These are phyloP conservation scores for Okapia johnstoni DNA, from an alignment of 2,113 vertebrate species.

Conservation along the genomic window DNA sequence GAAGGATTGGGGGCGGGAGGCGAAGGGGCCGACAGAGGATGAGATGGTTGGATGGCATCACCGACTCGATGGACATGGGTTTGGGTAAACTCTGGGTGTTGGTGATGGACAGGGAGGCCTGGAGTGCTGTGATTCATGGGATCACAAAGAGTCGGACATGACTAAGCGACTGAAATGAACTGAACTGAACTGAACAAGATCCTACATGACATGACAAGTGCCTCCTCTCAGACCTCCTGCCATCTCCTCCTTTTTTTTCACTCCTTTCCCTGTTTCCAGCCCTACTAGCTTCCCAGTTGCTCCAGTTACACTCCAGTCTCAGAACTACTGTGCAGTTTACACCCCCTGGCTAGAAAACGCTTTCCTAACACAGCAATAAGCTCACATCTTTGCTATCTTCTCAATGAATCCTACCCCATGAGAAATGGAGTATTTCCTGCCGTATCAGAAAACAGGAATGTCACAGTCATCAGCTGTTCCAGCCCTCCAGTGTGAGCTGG, in stretches of 20 bases:
- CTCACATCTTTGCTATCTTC: neutral
- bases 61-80: no score
- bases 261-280: neutral
- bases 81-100: no score
- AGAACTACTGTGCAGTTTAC: neutral
- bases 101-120: no score
- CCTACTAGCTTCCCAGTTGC: neutral
- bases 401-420: neutral
- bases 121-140: no score
- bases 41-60: no score
- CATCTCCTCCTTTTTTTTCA: neutral
- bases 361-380: neutral
- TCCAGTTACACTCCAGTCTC: neutral
- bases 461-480: neutral
- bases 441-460: neutral
- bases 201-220: neutral
- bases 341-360: neutral
- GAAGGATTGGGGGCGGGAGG: no score
- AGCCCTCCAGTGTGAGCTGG: neutral
- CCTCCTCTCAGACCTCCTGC: neutral
- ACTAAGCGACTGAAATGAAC: no score
- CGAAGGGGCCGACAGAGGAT: no score
- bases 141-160: no score
- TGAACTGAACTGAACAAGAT: no score
- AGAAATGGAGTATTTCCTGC: neutral